phyloP scores from a whole-genome alignment of 2,888 invertebrate species.

The Ectemnius lituratus region DNA sequence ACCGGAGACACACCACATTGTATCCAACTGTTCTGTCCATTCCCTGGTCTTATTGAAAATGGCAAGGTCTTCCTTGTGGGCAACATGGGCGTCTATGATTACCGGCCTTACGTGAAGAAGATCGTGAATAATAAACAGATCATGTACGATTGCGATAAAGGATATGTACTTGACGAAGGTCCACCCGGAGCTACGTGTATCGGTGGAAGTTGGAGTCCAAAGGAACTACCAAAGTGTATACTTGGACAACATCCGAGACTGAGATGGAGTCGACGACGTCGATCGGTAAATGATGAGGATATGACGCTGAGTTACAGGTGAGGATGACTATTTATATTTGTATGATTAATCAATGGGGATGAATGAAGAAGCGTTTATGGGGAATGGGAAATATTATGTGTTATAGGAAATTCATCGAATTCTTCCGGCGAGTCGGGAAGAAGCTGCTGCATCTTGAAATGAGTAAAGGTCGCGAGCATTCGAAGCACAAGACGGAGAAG shows the following conservation, averaged over 20 bases:
- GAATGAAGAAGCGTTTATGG: not conserved
- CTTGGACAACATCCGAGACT: slow-evolving; percentile 92
- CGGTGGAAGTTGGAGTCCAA: slow-evolving; percentile 95
- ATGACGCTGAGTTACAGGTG: slow-evolving; percentile 51
- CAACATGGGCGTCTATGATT: slow-evolving; percentile 97
- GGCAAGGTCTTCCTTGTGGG: slow-evolving; percentile 95
- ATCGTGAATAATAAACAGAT: slow-evolving; percentile 95
- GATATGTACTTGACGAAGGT: slow-evolving; percentile 91
- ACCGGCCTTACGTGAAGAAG: slow-evolving; percentile 94
- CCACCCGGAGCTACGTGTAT: slow-evolving; percentile 94
- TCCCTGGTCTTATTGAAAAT: slow-evolving; percentile 92
- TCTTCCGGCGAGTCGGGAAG: slow-evolving; percentile 74
- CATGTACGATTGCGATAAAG: slow-evolving; percentile 96
- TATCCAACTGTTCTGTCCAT: slow-evolving; percentile 91
- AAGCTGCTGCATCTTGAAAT: slow-evolving; percentile 72
- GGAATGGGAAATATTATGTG: slow-evolving; percentile 28
- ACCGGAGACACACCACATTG: slow-evolving; percentile 92
- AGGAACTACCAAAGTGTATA: slow-evolving; percentile 90
- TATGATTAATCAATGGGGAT: not conserved
- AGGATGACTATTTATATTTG: slow-evolving; percentile 3
- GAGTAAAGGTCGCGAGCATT: slow-evolving; percentile 64
- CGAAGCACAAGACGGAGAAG: slow-evolving; percentile 50
- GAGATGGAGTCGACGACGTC: slow-evolving; percentile 86
- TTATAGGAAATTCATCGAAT: slow-evolving; percentile 73
- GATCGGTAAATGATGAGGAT: slow-evolving; percentile 77